Percentiles rank a stretch among this genome's conserved stretches.
Evolutionary conservation across 2,797 vertebrate genomes (phyloP).

Genomic region (Phylloscopus collybita): DNA sequence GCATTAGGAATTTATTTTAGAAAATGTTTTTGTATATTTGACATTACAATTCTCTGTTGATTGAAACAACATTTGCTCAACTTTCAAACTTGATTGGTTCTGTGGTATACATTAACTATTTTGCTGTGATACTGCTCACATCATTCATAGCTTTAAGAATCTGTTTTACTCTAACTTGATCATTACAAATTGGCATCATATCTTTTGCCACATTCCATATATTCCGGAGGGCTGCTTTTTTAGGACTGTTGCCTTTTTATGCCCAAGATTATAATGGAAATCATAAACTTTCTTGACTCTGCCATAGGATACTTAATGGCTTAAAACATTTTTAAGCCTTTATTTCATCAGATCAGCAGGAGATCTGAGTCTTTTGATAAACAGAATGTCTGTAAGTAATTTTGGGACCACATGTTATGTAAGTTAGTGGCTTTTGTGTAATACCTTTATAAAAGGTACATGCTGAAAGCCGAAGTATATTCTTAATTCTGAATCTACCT

Average conservation of each 20-base stretch:
- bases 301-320: slow-evolving; percentile 45
- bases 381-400: slow-evolving; percentile 62
- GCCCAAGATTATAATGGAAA: slow-evolving; percentile 53
- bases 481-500: slow-evolving; percentile 72
- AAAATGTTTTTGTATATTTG: slow-evolving; percentile 59
- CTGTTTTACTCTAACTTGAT: slow-evolving; percentile 63
- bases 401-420: slow-evolving; percentile 72
- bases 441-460: slow-evolving; percentile 71
- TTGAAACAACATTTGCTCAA: slow-evolving; percentile 69
- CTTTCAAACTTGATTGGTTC: slow-evolving; percentile 65
- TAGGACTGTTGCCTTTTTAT: slow-evolving; percentile 70
- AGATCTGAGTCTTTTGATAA: slow-evolving; percentile 74
- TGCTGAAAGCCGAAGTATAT: slow-evolving; percentile 68
- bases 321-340: slow-evolving; percentile 78
- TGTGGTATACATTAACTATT: slow-evolving; percentile 66
- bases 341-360: slow-evolving; percentile 68
- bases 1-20: slow-evolving; percentile 75
- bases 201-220: slow-evolving; percentile 65
- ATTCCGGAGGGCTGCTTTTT: slow-evolving; percentile 73
- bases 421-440: slow-evolving; percentile 65
- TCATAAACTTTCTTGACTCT: slow-evolving; percentile 54
- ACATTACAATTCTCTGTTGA: slow-evolving; percentile 54
- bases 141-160: slow-evolving; percentile 67
- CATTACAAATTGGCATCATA: slow-evolving; percentile 45
- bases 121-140: slow-evolving; percentile 64